These are phyloP conservation scores for Oreohelix idahoensis DNA, from an alignment of 1,140 invertebrate species.

Conservation along the genomic window DNA sequence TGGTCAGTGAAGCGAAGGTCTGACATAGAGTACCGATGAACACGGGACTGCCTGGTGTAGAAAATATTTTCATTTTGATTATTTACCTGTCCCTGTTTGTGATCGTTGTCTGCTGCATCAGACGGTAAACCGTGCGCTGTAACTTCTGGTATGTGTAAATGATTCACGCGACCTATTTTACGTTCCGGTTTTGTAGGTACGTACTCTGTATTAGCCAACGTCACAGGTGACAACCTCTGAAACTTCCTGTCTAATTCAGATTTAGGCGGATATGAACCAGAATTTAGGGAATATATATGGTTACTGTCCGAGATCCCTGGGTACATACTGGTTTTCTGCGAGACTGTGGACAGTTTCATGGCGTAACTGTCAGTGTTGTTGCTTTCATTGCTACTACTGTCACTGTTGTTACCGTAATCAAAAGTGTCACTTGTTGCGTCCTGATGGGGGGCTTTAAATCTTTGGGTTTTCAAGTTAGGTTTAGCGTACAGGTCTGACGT, in stretches of 20 bases:
- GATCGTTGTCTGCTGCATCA: neutral
- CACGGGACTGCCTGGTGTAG: neutral
- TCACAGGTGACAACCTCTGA: neutral
- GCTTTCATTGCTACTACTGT: constrained; percentile 11
- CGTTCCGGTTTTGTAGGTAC: neutral
- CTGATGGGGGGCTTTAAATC: neutral
- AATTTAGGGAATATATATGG: constrained; percentile 6
- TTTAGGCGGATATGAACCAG: neutral
- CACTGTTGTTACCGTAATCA: constrained; percentile 24
- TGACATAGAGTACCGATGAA: neutral
- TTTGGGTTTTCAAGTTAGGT: neutral
- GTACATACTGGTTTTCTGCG: neutral
- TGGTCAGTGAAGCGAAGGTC: neutral
- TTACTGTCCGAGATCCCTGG: neutral
- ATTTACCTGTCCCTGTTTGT: neutral
- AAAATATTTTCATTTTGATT: neutral
- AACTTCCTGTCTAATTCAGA: neutral
- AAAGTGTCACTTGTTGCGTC: neutral
- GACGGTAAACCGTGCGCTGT: neutral
- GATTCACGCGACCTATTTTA: constrained; percentile 15
- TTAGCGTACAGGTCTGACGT: neutral
- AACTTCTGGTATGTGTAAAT: neutral
- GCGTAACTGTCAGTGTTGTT: too few species aligned
- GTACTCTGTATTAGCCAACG: neutral
- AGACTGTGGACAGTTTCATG: neutral